Evolutionary conservation across 2,113 vertebrate genomes (phyloP).

Genomic region (Gallinago paraguaiae): DNA sequence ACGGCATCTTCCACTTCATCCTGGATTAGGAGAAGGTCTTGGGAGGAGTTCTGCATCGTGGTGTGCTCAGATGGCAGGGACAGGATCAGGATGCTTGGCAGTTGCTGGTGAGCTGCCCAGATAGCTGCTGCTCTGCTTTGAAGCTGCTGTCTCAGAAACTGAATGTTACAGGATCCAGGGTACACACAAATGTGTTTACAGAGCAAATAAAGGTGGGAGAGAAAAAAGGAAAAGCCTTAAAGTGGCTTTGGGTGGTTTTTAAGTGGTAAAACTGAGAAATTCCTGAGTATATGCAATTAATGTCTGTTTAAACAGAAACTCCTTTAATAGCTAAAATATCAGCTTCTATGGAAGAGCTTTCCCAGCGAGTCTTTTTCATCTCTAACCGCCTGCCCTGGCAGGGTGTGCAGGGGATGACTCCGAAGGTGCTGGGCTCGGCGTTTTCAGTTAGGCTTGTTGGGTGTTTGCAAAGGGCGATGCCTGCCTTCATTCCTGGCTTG

Average conservation of each 20-base stretch:
- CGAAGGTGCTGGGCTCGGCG: neutral
- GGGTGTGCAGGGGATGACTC: neutral
- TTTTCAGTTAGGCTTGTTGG: neutral
- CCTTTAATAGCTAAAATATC: conserved; percentile 24
- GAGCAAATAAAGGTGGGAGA: conserved; percentile 28
- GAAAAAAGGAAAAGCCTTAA: conserved; percentile 38
- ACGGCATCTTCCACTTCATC: neutral
- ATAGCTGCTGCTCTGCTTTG: neutral
- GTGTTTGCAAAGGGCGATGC: conserved; percentile 35
- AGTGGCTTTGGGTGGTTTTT: conserved; percentile 41
- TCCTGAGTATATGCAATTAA: conserved; percentile 3
- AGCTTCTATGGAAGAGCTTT: neutral
- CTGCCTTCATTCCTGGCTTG: neutral
- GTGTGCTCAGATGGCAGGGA: neutral
- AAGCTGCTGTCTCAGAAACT: neutral
- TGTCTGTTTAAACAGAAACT: conserved; percentile 57
- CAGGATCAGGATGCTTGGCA: neutral
- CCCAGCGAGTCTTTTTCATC: conserved; percentile 12
- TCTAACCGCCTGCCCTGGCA: neutral
- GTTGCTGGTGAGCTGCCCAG: neutral
- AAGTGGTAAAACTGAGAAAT: conserved; percentile 40
- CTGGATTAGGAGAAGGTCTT: neutral
- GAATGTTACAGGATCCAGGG: neutral
- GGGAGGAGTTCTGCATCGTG: neutral
- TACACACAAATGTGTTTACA: neutral